Conservation (phyloP, 1,140 invertebrate species). For the Micrasema minimum region DNA sequence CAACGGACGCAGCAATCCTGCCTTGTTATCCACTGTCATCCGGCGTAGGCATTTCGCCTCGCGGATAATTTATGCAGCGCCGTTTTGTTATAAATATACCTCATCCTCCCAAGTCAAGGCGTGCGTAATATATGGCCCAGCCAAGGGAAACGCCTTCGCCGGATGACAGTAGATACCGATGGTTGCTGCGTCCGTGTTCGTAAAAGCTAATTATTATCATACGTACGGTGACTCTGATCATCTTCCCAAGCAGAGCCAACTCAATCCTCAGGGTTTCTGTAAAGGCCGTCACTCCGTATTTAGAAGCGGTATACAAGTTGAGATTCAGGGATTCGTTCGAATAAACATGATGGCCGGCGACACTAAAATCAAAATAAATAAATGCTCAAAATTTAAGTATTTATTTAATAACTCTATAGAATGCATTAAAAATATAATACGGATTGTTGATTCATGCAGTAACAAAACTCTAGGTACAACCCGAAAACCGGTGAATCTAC, state of each 20-base stretch:
- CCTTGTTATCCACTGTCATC: not conserved
- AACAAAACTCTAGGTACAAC: too few species aligned
- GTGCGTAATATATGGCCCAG: not conserved
- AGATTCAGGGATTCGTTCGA: not conserved
- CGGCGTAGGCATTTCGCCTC: not conserved
- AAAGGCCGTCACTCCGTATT: not conserved
- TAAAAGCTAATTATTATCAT: not conserved
- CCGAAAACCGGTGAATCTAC: too few species aligned
- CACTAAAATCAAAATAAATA: not conserved
- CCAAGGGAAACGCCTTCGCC: too few species aligned
- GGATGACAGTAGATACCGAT: too few species aligned
- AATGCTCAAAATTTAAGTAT: not conserved
- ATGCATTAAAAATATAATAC: too few species aligned
- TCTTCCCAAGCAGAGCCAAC: not conserved
- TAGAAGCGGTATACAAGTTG: not conserved
- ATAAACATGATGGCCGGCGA: not conserved
- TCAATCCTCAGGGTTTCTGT: constrained; percentile 1
- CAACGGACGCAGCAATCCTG: not conserved
- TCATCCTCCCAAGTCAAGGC: not conserved
- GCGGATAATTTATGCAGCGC: not conserved
- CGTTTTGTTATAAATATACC: not conserved
- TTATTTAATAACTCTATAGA: not conserved
- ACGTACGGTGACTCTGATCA: not conserved
- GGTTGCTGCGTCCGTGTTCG: too few species aligned
- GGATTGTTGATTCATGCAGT: not conserved